These are phyloP conservation scores for Phortica magna DNA, from an alignment of 2,888 invertebrate species.

Conservation along the genomic window DNA sequence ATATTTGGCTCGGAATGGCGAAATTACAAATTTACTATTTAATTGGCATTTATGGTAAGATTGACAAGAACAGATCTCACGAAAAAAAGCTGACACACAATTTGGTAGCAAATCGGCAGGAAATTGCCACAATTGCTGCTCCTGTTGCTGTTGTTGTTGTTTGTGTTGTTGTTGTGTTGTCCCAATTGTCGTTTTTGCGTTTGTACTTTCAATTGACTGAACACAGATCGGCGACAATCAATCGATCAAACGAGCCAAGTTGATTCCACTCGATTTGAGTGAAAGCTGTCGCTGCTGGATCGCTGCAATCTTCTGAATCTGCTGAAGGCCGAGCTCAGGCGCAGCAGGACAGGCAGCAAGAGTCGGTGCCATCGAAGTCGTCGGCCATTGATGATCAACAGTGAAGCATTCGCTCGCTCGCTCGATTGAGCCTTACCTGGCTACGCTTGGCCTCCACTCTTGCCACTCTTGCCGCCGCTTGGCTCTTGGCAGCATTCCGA, in stretches of 20 bases:
- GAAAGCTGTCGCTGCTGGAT: constrained; percentile 68
- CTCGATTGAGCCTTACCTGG: neutral
- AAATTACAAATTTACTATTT: neutral
- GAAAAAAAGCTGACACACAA: constrained; percentile 46
- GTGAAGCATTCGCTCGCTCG: neutral
- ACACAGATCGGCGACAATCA: constrained; percentile 70
- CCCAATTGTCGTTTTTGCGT: constrained; percentile 32
- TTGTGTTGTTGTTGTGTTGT: constrained; percentile 35
- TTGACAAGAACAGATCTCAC: neutral
- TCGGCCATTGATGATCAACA: constrained; percentile 29
- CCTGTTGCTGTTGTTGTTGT: constrained; percentile 32
- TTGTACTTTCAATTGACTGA: constrained; percentile 48
- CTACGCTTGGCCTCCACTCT: neutral
- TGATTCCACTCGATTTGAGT: constrained; percentile 47
- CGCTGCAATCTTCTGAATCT: constrained; percentile 4
- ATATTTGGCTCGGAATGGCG: neutral
- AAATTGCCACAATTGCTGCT: constrained; percentile 74
- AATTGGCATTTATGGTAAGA: neutral
- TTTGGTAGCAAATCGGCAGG: constrained; percentile 75
- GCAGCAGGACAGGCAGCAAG: constrained; percentile 15
- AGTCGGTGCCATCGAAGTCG: neutral
- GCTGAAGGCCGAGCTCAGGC: constrained; percentile 39
- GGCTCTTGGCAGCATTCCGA: constrained; percentile 68
- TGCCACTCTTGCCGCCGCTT: neutral
- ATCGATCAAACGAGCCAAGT: constrained; percentile 75